phyloP scores from a whole-genome alignment of 2,113 vertebrate genomes.

The Pseudorasbora parva region DNA sequence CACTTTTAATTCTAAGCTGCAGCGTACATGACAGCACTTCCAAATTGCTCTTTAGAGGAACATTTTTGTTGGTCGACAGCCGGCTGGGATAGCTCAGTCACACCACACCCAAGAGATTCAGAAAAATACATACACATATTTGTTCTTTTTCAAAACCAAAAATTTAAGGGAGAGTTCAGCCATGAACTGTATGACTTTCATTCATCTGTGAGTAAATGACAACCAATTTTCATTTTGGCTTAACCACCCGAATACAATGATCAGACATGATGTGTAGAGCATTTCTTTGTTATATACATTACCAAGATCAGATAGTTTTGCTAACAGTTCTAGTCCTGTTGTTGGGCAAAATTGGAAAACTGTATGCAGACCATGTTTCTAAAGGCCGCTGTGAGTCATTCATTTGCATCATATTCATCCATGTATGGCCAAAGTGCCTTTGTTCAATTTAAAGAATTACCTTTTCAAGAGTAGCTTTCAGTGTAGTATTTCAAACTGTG shows the following conservation, averaged over 20 bases:
- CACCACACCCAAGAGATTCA: too few relatives aligned
- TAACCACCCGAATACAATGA: neutral
- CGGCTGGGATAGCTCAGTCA: too few relatives aligned
- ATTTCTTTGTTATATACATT: neutral
- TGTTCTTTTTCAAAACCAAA: neutral
- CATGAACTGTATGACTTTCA: neutral
- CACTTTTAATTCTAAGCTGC: too few relatives aligned
- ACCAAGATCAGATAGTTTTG: neutral
- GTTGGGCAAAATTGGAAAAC: slow-evolving; percentile 8
- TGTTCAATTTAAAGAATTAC: slow-evolving; percentile 33
- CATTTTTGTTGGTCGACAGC: too few relatives aligned
- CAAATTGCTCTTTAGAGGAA: too few relatives aligned
- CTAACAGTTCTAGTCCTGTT: neutral
- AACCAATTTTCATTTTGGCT: too few relatives aligned
- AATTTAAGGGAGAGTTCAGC: neutral
- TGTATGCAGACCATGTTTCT: neutral
- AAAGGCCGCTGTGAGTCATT: slow-evolving; percentile 2
- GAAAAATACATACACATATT: too few relatives aligned
- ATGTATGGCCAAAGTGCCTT: slow-evolving; percentile 9
- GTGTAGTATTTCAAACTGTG: neutral
- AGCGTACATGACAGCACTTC: too few relatives aligned
- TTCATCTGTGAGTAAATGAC: neutral
- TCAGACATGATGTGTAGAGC: neutral
- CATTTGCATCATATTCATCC: slow-evolving; percentile 25
- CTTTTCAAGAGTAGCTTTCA: slow-evolving; percentile 15